Evolutionary conservation across 2,888 invertebrate genomes (phyloP).

Genomic region (Metalampra italica): DNA sequence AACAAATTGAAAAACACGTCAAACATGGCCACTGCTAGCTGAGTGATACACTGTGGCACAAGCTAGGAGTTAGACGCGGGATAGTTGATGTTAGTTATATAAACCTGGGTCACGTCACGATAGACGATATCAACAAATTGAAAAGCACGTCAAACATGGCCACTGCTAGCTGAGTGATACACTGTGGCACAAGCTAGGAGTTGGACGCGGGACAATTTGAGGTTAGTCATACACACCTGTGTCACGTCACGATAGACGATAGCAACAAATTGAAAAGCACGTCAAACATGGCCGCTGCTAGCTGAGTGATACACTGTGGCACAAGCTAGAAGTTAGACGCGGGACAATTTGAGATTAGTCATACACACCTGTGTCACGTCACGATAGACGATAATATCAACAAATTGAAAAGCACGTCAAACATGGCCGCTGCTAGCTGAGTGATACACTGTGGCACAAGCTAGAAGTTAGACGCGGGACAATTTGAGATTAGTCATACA

Average conservation of each 20-base stretch:
- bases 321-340: neutral
- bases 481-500: neutral
- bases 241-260: neutral
- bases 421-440: neutral
- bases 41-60: neutral
- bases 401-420: constrained; percentile 1
- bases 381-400: too few relatives aligned
- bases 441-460: neutral
- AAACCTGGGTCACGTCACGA: neutral
- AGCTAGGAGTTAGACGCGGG: too few relatives aligned
- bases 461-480: too few relatives aligned
- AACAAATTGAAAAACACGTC: neutral
- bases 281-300: neutral
- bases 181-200: neutral
- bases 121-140: neutral
- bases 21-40: neutral
- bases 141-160: constrained; percentile 4
- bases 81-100: neutral
- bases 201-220: neutral
- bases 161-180: neutral
- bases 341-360: neutral
- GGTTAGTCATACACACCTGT: neutral
- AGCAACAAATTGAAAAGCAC: constrained; percentile 1
- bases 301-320: neutral
- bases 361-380: neutral